Evolutionary conservation across 2,113 vertebrate genomes (phyloP), one percentile per base, ranked within the genome.

Genomic region (Tragelaphus imberbis): DNA sequence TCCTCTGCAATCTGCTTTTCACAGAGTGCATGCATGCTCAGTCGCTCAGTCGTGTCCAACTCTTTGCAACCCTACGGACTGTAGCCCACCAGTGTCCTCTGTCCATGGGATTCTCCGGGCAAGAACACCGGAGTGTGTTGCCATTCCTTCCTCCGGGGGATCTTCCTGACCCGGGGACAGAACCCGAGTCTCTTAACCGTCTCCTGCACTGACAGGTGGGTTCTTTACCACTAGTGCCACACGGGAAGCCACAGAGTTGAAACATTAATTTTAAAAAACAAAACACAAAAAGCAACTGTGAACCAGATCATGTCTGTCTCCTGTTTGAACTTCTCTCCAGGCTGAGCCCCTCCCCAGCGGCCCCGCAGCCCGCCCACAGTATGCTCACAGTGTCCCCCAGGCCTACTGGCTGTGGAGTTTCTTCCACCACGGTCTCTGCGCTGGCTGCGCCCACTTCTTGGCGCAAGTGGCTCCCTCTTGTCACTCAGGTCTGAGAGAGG

Each of bases 181-280:
- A 77, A 27, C 40, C 40, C 12, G 12, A 77, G 71, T 44, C 71
- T 44, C 23, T 44, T 75, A 75, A 12, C 71, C 71, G 3, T 3
- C 36, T 44, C 71, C 71, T 44, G 21, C 36, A 13, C 13, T 13
- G 71, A 40, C 71, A 75, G 21, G 36, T 13, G 71, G 71, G 71
- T 40, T 75, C 36, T 75, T 44, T 40, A 75, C 19, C 21, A 44
- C 21, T 40, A 25, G 36, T 7, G 21, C 44, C 11, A 40, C 36
- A 12, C 25, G 36, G 36, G 71, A 75, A 75, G 71, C 36, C 75
- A 91, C 30, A 91, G 9, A 86, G 61, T 68, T 88, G 91, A 65
- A 88, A 87, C 17, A 40, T n/a, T 65, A 33, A 90, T 89, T 91
- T 23, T 10, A 80, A 94, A 96, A 68, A 53, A 90, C 25, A 68